A percentile compares a stretch with the other conserved stretches of the same genome.
phyloP scores from a whole-genome alignment of 1,140 invertebrate species.

The Monomorium pharaonis region DNA sequence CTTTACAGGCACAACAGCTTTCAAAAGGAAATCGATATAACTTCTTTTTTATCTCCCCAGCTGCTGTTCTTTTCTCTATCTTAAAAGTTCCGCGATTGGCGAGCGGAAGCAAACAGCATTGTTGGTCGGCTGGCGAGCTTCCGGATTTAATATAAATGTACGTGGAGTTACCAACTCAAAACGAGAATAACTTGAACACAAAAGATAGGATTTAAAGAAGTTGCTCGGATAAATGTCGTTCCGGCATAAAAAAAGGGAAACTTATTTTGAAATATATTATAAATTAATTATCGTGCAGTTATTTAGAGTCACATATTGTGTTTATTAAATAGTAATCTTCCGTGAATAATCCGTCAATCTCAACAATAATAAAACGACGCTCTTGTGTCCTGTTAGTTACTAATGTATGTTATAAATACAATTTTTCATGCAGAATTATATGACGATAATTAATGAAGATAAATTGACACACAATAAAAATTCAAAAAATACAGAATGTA shows the following conservation, averaged over 20 bases:
- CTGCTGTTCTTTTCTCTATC: constrained; percentile 54
- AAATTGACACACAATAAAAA: not conserved
- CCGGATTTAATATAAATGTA: constrained; percentile 73
- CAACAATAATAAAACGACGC: not conserved
- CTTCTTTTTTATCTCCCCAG: constrained; percentile 56
- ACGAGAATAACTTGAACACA: constrained; percentile 43
- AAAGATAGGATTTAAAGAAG: constrained; percentile 32
- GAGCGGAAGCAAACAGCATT: constrained; percentile 74
- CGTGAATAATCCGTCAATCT: not conserved
- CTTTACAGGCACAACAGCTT: constrained; percentile 51
- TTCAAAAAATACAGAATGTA: not conserved
- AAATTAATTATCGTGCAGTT: not conserved
- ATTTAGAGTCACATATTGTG: not conserved
- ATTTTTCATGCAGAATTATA: not conserved
- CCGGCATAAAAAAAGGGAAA: not conserved
- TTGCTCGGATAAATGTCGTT: constrained; percentile 22
- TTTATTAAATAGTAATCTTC: not conserved
- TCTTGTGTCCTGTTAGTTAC: not conserved
- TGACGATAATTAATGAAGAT: not conserved
- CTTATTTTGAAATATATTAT: not conserved
- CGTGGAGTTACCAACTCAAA: constrained; percentile 46
- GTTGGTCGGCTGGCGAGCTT: constrained; percentile 74
- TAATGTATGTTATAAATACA: not conserved
- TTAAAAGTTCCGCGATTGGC: constrained; percentile 58
- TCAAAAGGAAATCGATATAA: constrained; percentile 58